Base-by-base conservation (phyloP, 2,888 invertebrate genomes). In the Brachypalpus laphriformis region DNA sequence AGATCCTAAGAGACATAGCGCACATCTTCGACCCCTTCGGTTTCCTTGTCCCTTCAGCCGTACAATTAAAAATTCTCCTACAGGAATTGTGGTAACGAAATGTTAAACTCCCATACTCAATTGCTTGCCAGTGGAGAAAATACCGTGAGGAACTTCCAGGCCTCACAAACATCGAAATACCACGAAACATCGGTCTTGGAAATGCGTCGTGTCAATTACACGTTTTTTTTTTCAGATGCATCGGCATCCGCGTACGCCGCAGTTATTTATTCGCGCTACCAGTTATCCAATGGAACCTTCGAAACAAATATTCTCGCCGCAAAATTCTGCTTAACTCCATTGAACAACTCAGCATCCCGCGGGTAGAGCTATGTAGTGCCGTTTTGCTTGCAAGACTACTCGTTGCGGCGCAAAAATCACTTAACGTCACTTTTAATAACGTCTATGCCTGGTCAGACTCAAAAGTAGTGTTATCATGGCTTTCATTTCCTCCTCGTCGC, bases 391-490 rank as follows among this genome's bases (percentile, higher is more conserved):
- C 45, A 9, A 22, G 45, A 18, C 16, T 71, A 7, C 34, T 71
- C 11, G 47, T 71, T 1, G 6, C 59, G 0, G 49, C 51, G 0
- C 68, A 56, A 22, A 16, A 28, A 1, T n/a, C 68, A 0, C 37
- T 57, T 9, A 11, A 11, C 1, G 1, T 57, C 5, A 34, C 16
- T 0, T 34, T 57, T 16, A 2, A 0, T 0, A 18, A 16, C 5
- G 34, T 59, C 3, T 59, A 28, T 9, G 65, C 65, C 5, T 87
- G 86, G 86, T 87, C 88, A 0, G 90, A 90, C 68, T 90, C 89
- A 0, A 88, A 87, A n/a, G 88, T 89, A 11, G 88, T 88, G 1
- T 54, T 90, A 1, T 72, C 81, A 16, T 90, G 90, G 89, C 47
- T 90, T 4, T 76, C 81, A 8, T 65, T 49, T 22, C 49, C 49